Conservation (phyloP, 2,113 vertebrate species). For the Salvelinus fontinalis region DNA sequence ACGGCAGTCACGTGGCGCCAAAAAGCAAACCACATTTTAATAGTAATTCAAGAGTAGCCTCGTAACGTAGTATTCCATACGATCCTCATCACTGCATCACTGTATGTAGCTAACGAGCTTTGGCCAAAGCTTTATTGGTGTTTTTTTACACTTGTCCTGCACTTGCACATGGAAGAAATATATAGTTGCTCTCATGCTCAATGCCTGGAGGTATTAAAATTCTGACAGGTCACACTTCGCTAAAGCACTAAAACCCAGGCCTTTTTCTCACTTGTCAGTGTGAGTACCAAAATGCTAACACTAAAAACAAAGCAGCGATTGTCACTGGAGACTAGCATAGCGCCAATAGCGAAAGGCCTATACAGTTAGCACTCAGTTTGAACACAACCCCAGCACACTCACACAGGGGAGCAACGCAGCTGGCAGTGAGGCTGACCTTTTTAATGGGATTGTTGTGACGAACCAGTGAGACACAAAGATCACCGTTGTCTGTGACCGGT, state of each 20-base stretch:
- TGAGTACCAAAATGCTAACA: not conserved
- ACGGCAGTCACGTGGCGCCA: too few relatives aligned
- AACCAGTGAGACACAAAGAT: constrained; percentile 57
- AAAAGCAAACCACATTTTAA: too few relatives aligned
- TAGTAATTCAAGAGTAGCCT: too few relatives aligned
- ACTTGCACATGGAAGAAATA: not conserved
- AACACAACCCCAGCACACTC: constrained; percentile 41
- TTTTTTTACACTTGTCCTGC: too few relatives aligned
- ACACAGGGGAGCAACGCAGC: constrained; percentile 19
- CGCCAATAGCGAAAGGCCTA: not conserved
- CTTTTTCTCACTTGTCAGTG: not conserved
- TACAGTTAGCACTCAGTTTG: constrained; percentile 24
- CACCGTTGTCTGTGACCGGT: constrained; percentile 50
- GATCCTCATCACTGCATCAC: too few relatives aligned
- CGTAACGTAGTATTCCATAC: too few relatives aligned
- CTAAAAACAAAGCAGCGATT: not conserved
- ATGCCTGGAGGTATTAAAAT: not conserved
- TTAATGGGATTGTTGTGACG: constrained; percentile 49
- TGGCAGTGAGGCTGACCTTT: constrained; percentile 57
- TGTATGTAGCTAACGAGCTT: too few relatives aligned
- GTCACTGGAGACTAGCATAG: not conserved
- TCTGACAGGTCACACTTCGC: too few relatives aligned
- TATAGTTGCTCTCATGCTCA: not conserved
- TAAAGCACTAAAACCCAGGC: not conserved
- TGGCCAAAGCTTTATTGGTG: too few relatives aligned